phyloP scores from a whole-genome alignment of 2,888 invertebrate genomes.

The Thera britannica region DNA sequence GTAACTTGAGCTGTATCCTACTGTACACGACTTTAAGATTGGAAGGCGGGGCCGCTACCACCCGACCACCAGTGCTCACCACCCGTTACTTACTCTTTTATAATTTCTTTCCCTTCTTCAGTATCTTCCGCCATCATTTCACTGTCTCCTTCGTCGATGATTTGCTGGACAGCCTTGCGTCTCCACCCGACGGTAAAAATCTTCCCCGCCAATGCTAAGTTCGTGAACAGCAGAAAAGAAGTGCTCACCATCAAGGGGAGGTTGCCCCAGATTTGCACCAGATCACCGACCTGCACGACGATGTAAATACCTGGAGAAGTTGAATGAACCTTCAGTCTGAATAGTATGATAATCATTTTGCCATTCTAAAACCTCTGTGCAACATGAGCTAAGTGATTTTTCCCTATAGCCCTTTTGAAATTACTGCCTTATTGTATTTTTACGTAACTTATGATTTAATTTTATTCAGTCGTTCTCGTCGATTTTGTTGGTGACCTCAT shows the following conservation, averaged over 20 bases:
- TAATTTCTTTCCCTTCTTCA: slow-evolving; percentile 48
- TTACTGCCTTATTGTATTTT: too few species aligned
- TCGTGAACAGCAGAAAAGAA: slow-evolving; percentile 67
- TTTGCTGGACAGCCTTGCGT: slow-evolving; percentile 47
- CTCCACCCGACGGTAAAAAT: slow-evolving; percentile 55
- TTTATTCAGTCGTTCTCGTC: too few species aligned
- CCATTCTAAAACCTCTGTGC: neutral
- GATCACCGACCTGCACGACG: slow-evolving; percentile 67
- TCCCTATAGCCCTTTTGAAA: too few species aligned
- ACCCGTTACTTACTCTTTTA: slow-evolving; percentile 52
- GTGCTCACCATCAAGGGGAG: slow-evolving; percentile 65
- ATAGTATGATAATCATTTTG: too few species aligned
- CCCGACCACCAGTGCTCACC: too few species aligned
- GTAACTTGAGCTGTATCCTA: too few species aligned
- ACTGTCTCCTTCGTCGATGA: slow-evolving; percentile 53
- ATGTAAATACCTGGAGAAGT: slow-evolving; percentile 54
- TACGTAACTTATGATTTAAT: too few species aligned
- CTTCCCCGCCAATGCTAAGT: slow-evolving; percentile 59
- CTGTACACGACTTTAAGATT: too few species aligned
- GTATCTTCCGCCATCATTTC: slow-evolving; percentile 49
- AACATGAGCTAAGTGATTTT: too few species aligned
- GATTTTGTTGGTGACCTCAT: too few species aligned
- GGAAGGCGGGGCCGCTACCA: too few species aligned
- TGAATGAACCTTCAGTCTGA: too few species aligned
- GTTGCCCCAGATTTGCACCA: slow-evolving; percentile 70